Conservation (phyloP, 1,140 invertebrate genomes). For the Dendrolimus kikuchii region DNA sequence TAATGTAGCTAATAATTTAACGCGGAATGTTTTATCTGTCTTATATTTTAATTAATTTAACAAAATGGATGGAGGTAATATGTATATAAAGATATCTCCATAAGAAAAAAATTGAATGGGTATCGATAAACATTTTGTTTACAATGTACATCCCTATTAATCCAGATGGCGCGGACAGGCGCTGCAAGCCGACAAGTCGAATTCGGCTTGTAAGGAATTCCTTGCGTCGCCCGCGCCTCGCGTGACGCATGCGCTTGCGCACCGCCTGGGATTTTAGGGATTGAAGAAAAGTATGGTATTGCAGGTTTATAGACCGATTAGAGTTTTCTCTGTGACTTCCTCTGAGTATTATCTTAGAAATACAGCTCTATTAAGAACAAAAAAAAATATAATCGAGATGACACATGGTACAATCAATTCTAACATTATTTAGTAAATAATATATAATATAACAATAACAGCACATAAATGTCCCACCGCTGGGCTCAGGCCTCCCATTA, state of each 20-base stretch:
- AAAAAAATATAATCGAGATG: too few species aligned
- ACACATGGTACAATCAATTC: too few species aligned
- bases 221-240: conserved; percentile 45
- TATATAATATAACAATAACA: too few species aligned
- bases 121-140: conserved; percentile 12
- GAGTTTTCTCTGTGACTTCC: too few species aligned
- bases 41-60: conserved; percentile 1
- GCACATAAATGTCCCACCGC: too few species aligned
- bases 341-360: too few species aligned
- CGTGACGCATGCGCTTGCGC: conserved; percentile 35
- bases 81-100: not conserved
- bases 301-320: not conserved
- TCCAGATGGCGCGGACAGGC: conserved; percentile 63
- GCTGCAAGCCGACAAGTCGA: conserved; percentile 43
- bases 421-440: too few species aligned
- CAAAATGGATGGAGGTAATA: not conserved
- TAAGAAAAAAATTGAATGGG: conserved; percentile 12
- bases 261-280: conserved; percentile 19
- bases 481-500: too few species aligned
- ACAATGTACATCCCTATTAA: conserved; percentile 31
- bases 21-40: not conserved
- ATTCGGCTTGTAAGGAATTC: conserved; percentile 54
- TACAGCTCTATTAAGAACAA: too few species aligned
- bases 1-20: conserved; percentile 3
- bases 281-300: conserved; percentile 5